Conservation (phyloP, 2,797 vertebrate species). For the Mastacembelus armatus region DNA sequence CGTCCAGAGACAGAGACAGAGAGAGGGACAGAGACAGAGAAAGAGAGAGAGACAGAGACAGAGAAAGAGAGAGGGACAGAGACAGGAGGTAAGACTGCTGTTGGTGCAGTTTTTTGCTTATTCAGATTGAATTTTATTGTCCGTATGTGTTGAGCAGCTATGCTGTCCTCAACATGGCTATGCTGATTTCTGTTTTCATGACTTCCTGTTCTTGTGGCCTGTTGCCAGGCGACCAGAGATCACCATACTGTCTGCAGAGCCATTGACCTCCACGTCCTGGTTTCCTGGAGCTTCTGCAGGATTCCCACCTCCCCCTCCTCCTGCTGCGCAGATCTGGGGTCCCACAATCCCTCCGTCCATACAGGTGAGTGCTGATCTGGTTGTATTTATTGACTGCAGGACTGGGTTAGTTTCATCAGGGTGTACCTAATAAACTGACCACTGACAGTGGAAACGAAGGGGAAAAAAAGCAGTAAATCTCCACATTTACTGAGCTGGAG, state of each 20-base stretch:
- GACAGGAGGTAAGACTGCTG: constrained; percentile 88
- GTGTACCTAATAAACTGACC: no score
- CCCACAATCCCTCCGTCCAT: constrained; percentile 66
- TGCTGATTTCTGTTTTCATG: no score
- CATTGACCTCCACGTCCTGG: constrained; percentile 89
- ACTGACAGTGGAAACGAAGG: no score
- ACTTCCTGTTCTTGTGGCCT: constrained; percentile 15
- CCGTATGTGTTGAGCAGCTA: background rate
- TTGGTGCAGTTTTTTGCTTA: background rate
- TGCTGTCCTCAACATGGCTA: no score
- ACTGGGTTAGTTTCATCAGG: no score
- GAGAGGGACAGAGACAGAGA: constrained; percentile 35
- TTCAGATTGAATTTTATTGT: background rate
- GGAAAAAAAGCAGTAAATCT: no score
- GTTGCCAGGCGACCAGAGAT: constrained; percentile 93
- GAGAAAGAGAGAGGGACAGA: constrained; percentile 70
- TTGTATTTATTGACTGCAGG: background rate
- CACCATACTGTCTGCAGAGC: constrained; percentile 95
- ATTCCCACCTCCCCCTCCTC: constrained; percentile 84
- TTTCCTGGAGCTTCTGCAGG: constrained; percentile 87
- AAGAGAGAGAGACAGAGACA: constrained; percentile 36
- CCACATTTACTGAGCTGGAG: no score
- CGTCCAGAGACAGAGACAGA: constrained; percentile 76
- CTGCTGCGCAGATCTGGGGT: constrained; percentile 78
- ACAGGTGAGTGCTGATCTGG: constrained; percentile 45